A percentile compares a stretch with the other conserved stretches of the same genome.
These are phyloP conservation scores for Pseudachorutes palmiensis DNA, from an alignment of 1,140 invertebrate species.

Conservation along the genomic window DNA sequence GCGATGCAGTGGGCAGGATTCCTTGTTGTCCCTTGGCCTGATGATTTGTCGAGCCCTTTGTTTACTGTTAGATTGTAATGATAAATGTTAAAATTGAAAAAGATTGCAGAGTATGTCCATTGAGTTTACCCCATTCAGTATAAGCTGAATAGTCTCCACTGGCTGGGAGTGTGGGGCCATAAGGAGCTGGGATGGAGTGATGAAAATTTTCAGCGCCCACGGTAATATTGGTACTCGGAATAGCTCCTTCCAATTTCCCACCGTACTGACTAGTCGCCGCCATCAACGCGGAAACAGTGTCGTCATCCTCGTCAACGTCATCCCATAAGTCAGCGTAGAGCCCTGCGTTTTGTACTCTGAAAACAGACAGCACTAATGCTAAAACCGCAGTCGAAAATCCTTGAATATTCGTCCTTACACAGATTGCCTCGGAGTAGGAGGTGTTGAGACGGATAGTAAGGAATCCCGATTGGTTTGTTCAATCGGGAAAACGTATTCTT, in stretches of 20 bases:
- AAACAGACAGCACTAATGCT: slow-evolving; percentile 37
- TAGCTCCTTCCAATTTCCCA: slow-evolving; percentile 62
- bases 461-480: slow-evolving; percentile 8
- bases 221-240: slow-evolving; percentile 50
- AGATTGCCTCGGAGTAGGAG: neutral
- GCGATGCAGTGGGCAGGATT: slow-evolving; percentile 64
- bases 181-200: slow-evolving; percentile 55
- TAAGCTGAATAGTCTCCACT: slow-evolving; percentile 71
- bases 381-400: slow-evolving; percentile 19
- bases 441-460: slow-evolving; percentile 7
- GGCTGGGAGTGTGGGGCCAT: slow-evolving; percentile 62
- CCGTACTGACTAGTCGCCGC: slow-evolving; percentile 67
- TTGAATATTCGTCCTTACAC: slow-evolving; percentile 18
- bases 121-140: slow-evolving; percentile 60
- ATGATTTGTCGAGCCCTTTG: slow-evolving; percentile 53
- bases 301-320: slow-evolving; percentile 49
- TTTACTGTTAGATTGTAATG: slow-evolving; percentile 45
- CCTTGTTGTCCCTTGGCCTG: slow-evolving; percentile 46
- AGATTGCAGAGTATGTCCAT: too few relatives aligned
- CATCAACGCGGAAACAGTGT: slow-evolving; percentile 59
- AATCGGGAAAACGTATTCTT: slow-evolving; percentile 34
- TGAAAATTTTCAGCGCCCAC: slow-evolving; percentile 54
- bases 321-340: slow-evolving; percentile 11
- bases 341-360: slow-evolving; percentile 46
- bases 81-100: slow-evolving; percentile 9